Evolutionary conservation across 2,888 invertebrate genomes (phyloP).

Genomic region (Drosophila fulvimacula): DNA sequence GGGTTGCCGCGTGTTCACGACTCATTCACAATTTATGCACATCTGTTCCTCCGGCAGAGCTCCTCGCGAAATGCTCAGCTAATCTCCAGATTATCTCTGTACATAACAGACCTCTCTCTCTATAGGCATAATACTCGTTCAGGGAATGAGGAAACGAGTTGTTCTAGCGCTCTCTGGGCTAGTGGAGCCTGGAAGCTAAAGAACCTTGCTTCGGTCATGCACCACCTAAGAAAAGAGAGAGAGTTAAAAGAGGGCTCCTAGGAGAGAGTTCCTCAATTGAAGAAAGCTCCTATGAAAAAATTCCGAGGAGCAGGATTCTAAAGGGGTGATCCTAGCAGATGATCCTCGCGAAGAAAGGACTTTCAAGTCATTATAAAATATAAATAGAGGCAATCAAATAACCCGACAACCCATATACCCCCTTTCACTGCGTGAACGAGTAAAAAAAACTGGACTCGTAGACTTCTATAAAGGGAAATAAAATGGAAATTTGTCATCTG

Average conservation of each 20-base stretch:
- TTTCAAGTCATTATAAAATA: too few relatives aligned
- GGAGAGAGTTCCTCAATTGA: background rate
- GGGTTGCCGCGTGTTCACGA: conserved; percentile 51
- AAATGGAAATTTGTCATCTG: conserved; percentile 1
- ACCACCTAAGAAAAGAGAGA: too few relatives aligned
- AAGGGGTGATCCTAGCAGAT: background rate
- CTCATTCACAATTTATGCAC: conserved; percentile 2
- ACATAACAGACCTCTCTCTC: background rate
- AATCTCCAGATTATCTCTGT: background rate
- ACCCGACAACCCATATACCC: background rate
- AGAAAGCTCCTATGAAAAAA: too few relatives aligned
- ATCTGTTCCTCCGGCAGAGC: background rate
- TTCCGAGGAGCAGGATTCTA: background rate
- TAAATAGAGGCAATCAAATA: too few relatives aligned
- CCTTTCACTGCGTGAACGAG: background rate
- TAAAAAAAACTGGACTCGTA: background rate
- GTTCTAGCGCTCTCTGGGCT: background rate
- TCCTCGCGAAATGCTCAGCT: background rate
- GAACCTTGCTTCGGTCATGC: too few relatives aligned
- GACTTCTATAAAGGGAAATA: background rate
- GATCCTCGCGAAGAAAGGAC: too few relatives aligned
- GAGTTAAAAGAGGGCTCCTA: background rate
- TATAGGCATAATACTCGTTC: background rate
- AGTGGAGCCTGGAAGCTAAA: too few relatives aligned
- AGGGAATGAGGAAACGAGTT: background rate